phyloP scores from a whole-genome alignment of 2,888 invertebrate species.

The Thymelicus lineola region DNA sequence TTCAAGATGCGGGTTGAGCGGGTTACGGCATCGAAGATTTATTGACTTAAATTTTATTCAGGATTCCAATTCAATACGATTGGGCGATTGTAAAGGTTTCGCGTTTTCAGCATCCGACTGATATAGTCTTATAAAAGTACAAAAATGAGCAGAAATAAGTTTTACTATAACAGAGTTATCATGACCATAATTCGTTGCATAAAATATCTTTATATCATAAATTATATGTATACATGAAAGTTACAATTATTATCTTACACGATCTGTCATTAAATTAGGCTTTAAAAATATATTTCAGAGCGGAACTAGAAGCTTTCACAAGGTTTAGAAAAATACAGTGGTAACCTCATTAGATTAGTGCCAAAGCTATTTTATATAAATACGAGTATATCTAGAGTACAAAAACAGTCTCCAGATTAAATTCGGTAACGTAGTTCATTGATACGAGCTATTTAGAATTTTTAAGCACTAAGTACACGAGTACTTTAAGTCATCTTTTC shows the following conservation, averaged over 20 bases:
- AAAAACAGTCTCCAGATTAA: slow-evolving; percentile 86
- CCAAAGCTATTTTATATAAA: slow-evolving; percentile 76
- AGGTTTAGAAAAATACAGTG: slow-evolving; percentile 82
- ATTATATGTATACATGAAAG: slow-evolving; percentile 63
- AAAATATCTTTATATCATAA: slow-evolving; percentile 63
- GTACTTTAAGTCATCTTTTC: slow-evolving; percentile 43
- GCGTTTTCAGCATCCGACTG: slow-evolving; percentile 43
- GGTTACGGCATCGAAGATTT: slow-evolving; percentile 22
- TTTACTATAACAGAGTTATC: slow-evolving; percentile 55
- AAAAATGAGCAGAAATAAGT: slow-evolving; percentile 71
- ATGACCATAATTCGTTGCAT: slow-evolving; percentile 58
- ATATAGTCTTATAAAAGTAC: slow-evolving; percentile 77
- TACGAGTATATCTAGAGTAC: slow-evolving; percentile 78
- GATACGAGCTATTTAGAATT: slow-evolving; percentile 70
- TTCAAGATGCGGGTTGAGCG: slow-evolving; percentile 28
- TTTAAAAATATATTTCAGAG: slow-evolving; percentile 57
- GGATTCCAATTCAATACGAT: slow-evolving; percentile 32
- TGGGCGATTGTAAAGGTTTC: slow-evolving; percentile 28
- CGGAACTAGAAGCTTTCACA: slow-evolving; percentile 65
- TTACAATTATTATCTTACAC: slow-evolving; percentile 51
- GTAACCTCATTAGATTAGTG: slow-evolving; percentile 74
- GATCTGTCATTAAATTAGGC: slow-evolving; percentile 46
- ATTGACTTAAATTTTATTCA: slow-evolving; percentile 35
- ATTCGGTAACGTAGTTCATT: slow-evolving; percentile 85
- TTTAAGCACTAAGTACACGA: slow-evolving; percentile 50